Percentiles rank a stretch among this genome's conserved stretches.
These are phyloP conservation scores for Drosophila falleni DNA, from an alignment of 2,888 invertebrate species.

Conservation along the genomic window DNA sequence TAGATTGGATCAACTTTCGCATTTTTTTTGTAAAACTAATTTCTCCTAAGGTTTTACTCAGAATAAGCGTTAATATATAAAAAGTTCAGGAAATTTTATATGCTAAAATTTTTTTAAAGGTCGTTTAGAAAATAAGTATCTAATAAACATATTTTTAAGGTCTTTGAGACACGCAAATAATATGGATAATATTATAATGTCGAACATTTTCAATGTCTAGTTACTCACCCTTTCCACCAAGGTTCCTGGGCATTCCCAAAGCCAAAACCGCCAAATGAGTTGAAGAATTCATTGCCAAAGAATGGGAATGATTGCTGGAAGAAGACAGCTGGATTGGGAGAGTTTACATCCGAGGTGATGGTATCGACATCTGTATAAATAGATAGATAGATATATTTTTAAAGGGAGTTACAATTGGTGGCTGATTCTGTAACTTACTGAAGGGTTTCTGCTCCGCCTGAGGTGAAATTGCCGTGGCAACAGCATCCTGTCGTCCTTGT, in stretches of 20 bases:
- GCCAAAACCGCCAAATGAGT: constrained; percentile 83
- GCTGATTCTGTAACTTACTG: constrained; percentile 62
- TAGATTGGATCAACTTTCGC: too few relatives aligned
- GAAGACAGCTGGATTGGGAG: constrained; percentile 76
- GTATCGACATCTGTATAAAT: constrained; percentile 78
- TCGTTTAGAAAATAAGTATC: too few relatives aligned
- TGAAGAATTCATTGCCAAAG: constrained; percentile 84
- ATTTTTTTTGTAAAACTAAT: too few relatives aligned
- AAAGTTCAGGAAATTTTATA: too few relatives aligned
- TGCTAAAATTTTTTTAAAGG: too few relatives aligned
- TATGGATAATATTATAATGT: too few relatives aligned
- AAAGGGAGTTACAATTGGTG: neutral
- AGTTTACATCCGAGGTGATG: constrained; percentile 78
- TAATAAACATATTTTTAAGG: too few relatives aligned
- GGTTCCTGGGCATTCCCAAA: constrained; percentile 79
- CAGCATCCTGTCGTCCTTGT: constrained; percentile 59
- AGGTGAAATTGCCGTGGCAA: constrained; percentile 22
- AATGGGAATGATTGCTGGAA: constrained; percentile 84
- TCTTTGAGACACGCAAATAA: too few relatives aligned
- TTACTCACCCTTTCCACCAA: constrained; percentile 85
- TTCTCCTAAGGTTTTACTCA: too few relatives aligned
- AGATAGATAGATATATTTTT: neutral
- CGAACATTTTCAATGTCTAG: neutral
- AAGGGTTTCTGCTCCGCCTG: constrained; percentile 73
- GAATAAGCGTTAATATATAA: too few relatives aligned